phyloP scores from a whole-genome alignment of 2,113 vertebrate genomes.

The Myrmecophaga tridactyla region DNA sequence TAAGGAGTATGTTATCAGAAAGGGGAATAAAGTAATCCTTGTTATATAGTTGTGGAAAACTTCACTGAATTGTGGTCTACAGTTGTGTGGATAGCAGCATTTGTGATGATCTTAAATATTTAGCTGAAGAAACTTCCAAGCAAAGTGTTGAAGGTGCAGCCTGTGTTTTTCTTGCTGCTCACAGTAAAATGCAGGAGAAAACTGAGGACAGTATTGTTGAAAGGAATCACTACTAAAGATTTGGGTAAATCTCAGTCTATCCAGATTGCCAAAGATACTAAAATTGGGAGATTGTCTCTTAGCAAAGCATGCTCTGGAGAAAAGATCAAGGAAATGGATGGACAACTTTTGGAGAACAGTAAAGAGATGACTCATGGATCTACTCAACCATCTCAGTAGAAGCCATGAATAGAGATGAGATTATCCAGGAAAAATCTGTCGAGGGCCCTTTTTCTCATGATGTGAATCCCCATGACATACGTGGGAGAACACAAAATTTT shows the following conservation, averaged over 20 bases:
- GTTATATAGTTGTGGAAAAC: not conserved
- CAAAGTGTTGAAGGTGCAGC: not conserved
- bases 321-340: not conserved
- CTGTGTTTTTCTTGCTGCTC: not conserved
- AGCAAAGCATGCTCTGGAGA: not conserved
- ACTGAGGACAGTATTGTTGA: not conserved
- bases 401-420: not conserved
- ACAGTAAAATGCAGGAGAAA: not conserved
- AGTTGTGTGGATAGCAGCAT: not conserved
- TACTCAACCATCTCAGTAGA: not conserved
- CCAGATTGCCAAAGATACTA: not conserved
- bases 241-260: not conserved
- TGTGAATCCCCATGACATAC: not conserved
- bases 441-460: not conserved
- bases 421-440: not conserved
- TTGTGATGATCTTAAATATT: too few relatives aligned
- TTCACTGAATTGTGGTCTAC: not conserved
- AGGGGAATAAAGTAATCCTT: not conserved
- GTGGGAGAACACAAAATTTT: not conserved
- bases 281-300: not conserved
- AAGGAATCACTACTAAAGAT: not conserved
- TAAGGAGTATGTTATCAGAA: not conserved
- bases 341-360: not conserved
- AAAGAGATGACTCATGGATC: not conserved
- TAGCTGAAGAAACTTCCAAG: too few relatives aligned